phyloP scores from a whole-genome alignment of 2,888 invertebrate species.

The Ethmia dodecea region DNA sequence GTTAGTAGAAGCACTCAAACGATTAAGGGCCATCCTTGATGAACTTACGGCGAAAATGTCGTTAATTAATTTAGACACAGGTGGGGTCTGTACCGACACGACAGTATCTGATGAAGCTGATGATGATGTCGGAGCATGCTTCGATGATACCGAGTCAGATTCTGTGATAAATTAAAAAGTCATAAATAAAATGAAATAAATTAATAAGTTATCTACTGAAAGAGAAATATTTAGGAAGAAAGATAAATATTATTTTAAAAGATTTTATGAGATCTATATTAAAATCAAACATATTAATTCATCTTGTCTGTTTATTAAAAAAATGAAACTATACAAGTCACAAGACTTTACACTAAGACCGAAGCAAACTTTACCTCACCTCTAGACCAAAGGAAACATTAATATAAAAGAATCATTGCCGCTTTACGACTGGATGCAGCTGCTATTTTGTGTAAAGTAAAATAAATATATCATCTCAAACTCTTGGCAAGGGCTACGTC shows the following conservation, averaged over 20 bases:
- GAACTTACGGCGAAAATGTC: slow-evolving; percentile 70
- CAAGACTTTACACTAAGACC: background rate
- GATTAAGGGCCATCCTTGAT: slow-evolving; percentile 22
- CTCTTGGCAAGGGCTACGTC: slow-evolving; percentile 22
- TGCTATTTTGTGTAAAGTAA: slow-evolving; percentile 26
- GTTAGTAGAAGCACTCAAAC: background rate
- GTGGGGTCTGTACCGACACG: slow-evolving; percentile 61
- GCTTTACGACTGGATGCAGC: slow-evolving; percentile 23
- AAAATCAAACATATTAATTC: too few relatives aligned
- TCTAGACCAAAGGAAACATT: slow-evolving; percentile 10
- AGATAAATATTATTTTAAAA: too few relatives aligned
- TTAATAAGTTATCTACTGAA: too few relatives aligned
- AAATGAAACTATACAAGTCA: too few relatives aligned
- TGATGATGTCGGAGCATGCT: slow-evolving; percentile 50
- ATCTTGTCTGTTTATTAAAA: too few relatives aligned
- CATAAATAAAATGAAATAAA: too few relatives aligned
- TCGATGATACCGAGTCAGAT: slow-evolving; percentile 41
- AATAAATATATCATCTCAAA: slow-evolving; percentile 34
- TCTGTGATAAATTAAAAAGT: slow-evolving; percentile 37
- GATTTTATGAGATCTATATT: too few relatives aligned
- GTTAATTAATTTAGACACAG: slow-evolving; percentile 57
- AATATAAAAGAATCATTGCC: slow-evolving; percentile 14
- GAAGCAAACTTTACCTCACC: background rate
- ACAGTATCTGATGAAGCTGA: slow-evolving; percentile 50
- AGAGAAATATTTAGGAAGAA: too few relatives aligned